Evolutionary conservation across 2,888 invertebrate species (phyloP).

Genomic region (Eledona agricola): DNA sequence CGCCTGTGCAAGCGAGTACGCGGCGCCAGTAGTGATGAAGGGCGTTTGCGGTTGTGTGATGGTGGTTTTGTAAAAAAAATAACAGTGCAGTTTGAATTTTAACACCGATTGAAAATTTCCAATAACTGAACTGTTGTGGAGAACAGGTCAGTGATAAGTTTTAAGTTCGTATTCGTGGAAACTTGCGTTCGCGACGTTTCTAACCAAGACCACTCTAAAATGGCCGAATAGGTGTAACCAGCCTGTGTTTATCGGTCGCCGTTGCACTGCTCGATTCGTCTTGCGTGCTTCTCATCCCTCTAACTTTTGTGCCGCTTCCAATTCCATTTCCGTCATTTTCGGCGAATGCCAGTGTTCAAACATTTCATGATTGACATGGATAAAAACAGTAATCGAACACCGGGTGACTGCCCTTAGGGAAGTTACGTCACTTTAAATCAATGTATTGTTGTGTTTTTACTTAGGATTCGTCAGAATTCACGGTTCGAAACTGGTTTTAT

Average conservation of each 20-base stretch:
- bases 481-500: not conserved
- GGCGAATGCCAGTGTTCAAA: conserved; percentile 12
- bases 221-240: conserved; percentile 45
- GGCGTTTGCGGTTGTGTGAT: conserved; percentile 53
- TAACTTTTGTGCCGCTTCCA: too few relatives aligned
- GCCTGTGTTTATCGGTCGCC: conserved; percentile 9
- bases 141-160: conserved; percentile 27
- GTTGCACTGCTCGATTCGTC: too few relatives aligned
- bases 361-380: not conserved
- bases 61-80: conserved; percentile 42
- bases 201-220: conserved; percentile 33
- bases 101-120: conserved; percentile 15
- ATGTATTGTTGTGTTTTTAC: not conserved
- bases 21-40: conserved; percentile 54
- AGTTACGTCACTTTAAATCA: not conserved
- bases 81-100: conserved; percentile 43
- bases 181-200: conserved; percentile 1
- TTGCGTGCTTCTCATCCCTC: too few relatives aligned
- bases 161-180: not conserved
- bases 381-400: conserved; percentile 8
- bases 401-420: conserved; percentile 25
- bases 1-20: conserved; percentile 40
- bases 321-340: conserved; percentile 35
- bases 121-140: conserved; percentile 11
- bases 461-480: conserved; percentile 2